Percentiles rank a stretch among this genome's conserved stretches.
Conservation (phyloP, 2,113 vertebrate genomes). For the Accipiter virgatus region DNA sequence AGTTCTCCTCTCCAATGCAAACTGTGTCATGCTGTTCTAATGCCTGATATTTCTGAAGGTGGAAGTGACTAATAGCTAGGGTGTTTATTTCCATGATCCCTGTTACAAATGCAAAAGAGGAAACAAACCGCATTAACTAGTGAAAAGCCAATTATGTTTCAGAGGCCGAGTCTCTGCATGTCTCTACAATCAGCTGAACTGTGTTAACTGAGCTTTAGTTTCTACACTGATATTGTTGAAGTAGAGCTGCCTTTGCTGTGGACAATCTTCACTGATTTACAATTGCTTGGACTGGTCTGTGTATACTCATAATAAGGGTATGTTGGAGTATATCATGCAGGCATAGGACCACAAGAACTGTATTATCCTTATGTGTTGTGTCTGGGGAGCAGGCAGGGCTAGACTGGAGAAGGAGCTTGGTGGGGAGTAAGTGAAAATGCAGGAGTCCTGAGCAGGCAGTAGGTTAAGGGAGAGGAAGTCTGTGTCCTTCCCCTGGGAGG, state of each 20-base stretch:
- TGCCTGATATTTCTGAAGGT: not conserved
- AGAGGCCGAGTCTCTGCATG: not conserved
- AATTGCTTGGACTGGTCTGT: not conserved
- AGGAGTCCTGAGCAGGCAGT: not conserved
- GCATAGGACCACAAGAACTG: not conserved
- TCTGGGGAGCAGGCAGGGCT: not conserved
- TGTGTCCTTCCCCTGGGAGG: not conserved
- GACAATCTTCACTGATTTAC: not conserved
- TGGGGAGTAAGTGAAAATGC: not conserved
- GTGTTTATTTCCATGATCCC: constrained; percentile 22
- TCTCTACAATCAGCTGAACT: not conserved
- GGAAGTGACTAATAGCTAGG: constrained; percentile 50
- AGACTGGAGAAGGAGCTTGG: not conserved
- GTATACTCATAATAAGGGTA: not conserved
- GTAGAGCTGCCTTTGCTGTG: not conserved
- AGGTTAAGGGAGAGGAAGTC: not conserved
- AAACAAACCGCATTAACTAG: not conserved
- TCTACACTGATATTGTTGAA: not conserved
- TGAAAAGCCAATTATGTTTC: not conserved
- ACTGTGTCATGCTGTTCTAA: not conserved
- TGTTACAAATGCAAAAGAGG: not conserved
- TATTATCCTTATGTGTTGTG: not conserved
- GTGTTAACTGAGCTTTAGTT: not conserved
- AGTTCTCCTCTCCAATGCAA: not conserved
- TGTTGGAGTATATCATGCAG: not conserved